A percentile compares a stretch with the other conserved stretches of the same genome.
Conservation (phyloP, 2,797 vertebrate genomes). For the Neosilurus hyrtlii region DNA sequence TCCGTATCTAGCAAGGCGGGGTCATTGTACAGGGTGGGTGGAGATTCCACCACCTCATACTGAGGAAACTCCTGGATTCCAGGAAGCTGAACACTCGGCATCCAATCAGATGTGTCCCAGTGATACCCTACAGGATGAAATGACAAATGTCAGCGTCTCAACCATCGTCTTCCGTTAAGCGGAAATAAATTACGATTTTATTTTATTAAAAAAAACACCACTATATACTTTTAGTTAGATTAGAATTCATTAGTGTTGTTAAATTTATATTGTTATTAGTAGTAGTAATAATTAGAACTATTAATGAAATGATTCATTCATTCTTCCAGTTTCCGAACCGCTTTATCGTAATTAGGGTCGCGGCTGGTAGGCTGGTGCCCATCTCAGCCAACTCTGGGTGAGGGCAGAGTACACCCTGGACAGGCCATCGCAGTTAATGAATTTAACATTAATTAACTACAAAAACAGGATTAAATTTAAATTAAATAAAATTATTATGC, state of each 20-base stretch:
- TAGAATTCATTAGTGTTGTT: neutral
- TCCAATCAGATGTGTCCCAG: slow-evolving; percentile 99
- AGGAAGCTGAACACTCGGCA: slow-evolving; percentile 95
- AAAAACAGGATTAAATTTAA: neutral
- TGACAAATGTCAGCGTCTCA: neutral
- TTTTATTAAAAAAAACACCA: neutral
- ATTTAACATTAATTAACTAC: neutral
- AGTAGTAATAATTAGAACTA: neutral
- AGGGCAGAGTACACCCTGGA: too few relatives aligned
- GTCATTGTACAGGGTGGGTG: slow-evolving; percentile 86
- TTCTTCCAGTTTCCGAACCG: too few relatives aligned
- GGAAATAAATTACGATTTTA: neutral
- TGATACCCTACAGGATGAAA: slow-evolving; percentile 83
- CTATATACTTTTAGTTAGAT: neutral
- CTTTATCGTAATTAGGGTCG: too few relatives aligned
- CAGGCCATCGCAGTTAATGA: neutral
- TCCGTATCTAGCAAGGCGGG: slow-evolving; percentile 91
- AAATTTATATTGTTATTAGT: neutral
- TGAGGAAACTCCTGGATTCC: slow-evolving; percentile 97
- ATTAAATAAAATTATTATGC: neutral
- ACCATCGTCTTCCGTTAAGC: neutral
- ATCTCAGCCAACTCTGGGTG: too few relatives aligned
- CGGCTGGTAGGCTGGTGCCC: too few relatives aligned
- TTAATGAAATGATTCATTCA: neutral
- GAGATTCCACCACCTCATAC: slow-evolving; percentile 90